Evolutionary conservation across 1,140 invertebrate species (phyloP), one percentile per base, ranked within the genome.

Genomic region (Rhopalosiphum padi): DNA sequence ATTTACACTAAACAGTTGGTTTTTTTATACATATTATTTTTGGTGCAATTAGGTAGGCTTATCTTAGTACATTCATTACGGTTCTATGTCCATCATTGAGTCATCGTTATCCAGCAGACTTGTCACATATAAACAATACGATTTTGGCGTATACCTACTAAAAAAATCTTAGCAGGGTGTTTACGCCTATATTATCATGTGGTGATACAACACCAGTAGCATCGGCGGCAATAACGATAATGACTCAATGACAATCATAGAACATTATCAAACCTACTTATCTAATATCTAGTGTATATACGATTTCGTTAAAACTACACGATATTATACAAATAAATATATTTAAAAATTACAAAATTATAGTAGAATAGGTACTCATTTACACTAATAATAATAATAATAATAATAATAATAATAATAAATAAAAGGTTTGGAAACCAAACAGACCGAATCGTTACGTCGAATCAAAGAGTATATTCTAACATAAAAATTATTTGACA

Each of bases 271-370:
- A 90, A 68, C 89, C 89, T 90, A 90, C 37, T 90, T 90, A 90
- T 90, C 89, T 90, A 90, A 51, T 51, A 51, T 51, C 48, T 51
- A 51, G 48, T 51, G 89, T 90, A 37, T 90, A 37, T 90, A 90
- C 89, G 89, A 90, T 68, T 90, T 68, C 53, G 37, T 90, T 90
- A 43, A 90, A 60, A 90, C 89, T 90, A 90, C 55, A 68, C 53
- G 30, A 90, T 90, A 90, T 68, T 41, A 68, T 90, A 90, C 53
- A 90, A 90, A 90, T 90, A 90, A 90, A 60, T 68, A 68, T 90
- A 90, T 90, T 90, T 90, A 90, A 68, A 90, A 90, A 68, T 90
- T 90, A 90, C 89, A 90, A 90, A 90, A 90, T 90, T 90, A 90
- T 90, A 60, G 89, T 60, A 90, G 89, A 60, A 60, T 90, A 90